Evolutionary conservation across 2,888 invertebrate species (phyloP).

Genomic region (Eupithecia tripunctaria): DNA sequence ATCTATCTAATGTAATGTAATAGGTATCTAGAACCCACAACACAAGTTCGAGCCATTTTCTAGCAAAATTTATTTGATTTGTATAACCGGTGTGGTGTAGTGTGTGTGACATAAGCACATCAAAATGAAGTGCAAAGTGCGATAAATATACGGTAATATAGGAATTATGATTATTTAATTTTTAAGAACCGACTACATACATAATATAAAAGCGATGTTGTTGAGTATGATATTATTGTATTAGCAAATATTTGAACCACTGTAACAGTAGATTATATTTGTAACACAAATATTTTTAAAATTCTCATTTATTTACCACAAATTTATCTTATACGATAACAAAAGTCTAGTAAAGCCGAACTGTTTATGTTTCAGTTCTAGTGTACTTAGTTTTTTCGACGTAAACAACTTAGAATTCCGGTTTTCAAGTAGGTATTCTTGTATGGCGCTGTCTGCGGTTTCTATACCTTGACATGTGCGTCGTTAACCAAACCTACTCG

Average conservation of each 20-base stretch:
- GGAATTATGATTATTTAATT: too few species aligned
- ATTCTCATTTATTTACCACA: not conserved
- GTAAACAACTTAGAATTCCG: conserved; percentile 9
- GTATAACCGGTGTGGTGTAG: not conserved
- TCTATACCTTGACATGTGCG: not conserved
- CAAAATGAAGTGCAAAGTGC: not conserved
- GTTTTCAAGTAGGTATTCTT: not conserved
- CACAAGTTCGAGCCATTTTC: too few species aligned
- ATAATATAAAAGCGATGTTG: not conserved
- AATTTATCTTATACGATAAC: conserved; percentile 13
- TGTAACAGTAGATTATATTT: not conserved
- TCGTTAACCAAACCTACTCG: too few species aligned
- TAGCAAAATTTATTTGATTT: too few species aligned
- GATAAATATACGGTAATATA: not conserved
- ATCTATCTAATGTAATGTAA: not conserved
- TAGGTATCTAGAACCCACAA: not conserved
- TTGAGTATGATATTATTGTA: not conserved
- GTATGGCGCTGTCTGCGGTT: not conserved
- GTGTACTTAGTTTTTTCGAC: not conserved
- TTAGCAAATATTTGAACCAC: not conserved
- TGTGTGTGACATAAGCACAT: not conserved
- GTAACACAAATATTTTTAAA: conserved; percentile 7
- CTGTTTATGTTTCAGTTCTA: not conserved
- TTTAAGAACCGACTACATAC: too few species aligned
- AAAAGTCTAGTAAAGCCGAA: conserved; percentile 5